phyloP scores from a whole-genome alignment of 2,888 invertebrate genomes.

The Cataglyphis albicans region DNA sequence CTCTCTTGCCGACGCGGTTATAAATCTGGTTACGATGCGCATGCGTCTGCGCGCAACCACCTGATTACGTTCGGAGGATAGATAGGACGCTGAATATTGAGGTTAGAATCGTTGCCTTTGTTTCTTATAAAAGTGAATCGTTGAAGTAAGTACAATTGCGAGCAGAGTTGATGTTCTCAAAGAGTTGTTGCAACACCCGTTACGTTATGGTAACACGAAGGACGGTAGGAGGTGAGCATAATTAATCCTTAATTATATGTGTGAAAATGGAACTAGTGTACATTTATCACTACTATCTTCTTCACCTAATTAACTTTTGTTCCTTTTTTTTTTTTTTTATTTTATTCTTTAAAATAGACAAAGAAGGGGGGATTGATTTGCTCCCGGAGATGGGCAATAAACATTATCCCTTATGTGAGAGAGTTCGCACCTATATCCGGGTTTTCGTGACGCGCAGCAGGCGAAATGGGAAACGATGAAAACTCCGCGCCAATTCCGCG shows the following conservation, averaged over 20 bases:
- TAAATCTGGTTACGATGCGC: conserved; percentile 73
- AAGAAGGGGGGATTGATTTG: conserved; percentile 34
- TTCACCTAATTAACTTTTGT: conserved; percentile 9
- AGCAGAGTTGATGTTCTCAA: too few species aligned
- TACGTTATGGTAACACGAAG: neutral
- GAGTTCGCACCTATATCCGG: conserved; percentile 42
- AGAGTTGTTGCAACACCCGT: too few species aligned
- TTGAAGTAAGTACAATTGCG: too few species aligned
- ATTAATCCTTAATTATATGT: neutral
- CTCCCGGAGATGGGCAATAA: conserved; percentile 45
- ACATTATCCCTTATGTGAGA: conserved; percentile 45
- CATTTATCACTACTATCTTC: neutral
- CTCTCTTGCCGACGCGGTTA: conserved; percentile 62
- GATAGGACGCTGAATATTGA: conserved; percentile 1
- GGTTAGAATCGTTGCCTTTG: neutral
- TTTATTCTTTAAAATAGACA: neutral
- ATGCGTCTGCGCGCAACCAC: conserved; percentile 26
- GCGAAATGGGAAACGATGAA: conserved; percentile 60
- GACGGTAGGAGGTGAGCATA: neutral
- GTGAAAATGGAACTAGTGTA: neutral
- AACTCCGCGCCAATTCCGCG: conserved; percentile 56
- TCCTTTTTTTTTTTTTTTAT: neutral
- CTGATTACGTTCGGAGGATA: conserved; percentile 38
- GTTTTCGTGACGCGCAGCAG: conserved; percentile 42
- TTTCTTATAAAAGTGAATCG: neutral